phyloP scores from a whole-genome alignment of 2,113 vertebrate species.

The Tautogolabrus adspersus region DNA sequence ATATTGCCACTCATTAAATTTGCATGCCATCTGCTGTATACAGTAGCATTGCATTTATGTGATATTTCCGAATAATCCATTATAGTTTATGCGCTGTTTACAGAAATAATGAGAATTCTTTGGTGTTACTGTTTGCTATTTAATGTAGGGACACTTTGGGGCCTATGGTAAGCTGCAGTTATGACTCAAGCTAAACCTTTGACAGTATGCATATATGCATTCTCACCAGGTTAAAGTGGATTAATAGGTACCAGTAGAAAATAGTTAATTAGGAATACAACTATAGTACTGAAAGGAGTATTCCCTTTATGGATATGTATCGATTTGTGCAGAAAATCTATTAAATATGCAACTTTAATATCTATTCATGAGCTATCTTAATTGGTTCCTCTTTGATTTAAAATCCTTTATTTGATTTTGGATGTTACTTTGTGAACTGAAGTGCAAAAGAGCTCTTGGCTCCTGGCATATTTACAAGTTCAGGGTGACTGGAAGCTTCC shows the following conservation, averaged over 20 bases:
- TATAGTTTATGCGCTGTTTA: constrained; percentile 29
- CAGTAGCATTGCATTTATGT: constrained; percentile 18
- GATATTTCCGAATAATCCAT: constrained; percentile 38
- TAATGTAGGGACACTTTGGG: constrained; percentile 1
- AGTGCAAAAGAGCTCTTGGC: constrained; percentile 14
- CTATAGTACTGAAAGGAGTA: not conserved
- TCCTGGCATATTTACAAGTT: constrained; percentile 56
- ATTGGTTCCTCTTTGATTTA: constrained; percentile 1
- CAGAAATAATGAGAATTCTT: constrained; percentile 24
- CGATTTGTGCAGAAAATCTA: not conserved
- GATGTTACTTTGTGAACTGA: constrained; percentile 14
- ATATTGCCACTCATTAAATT: constrained; percentile 38
- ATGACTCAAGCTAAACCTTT: not conserved
- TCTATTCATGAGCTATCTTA: not conserved
- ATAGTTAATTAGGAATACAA: too few species aligned
- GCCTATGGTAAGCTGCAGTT: not conserved
- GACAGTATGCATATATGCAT: too few species aligned
- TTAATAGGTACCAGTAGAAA: too few species aligned
- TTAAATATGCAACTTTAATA: not conserved
- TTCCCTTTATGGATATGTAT: not conserved
- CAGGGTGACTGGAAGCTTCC: constrained; percentile 39
- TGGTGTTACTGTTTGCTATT: constrained; percentile 4
- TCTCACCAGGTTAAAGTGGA: too few species aligned
- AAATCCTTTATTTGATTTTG: constrained; percentile 36
- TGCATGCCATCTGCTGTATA: constrained; percentile 42